Percentiles rank a stretch among this genome's conserved stretches.
These are phyloP conservation scores for Tapirus terrestris DNA, from an alignment of 2,113 vertebrate genomes.

Conservation along the genomic window DNA sequence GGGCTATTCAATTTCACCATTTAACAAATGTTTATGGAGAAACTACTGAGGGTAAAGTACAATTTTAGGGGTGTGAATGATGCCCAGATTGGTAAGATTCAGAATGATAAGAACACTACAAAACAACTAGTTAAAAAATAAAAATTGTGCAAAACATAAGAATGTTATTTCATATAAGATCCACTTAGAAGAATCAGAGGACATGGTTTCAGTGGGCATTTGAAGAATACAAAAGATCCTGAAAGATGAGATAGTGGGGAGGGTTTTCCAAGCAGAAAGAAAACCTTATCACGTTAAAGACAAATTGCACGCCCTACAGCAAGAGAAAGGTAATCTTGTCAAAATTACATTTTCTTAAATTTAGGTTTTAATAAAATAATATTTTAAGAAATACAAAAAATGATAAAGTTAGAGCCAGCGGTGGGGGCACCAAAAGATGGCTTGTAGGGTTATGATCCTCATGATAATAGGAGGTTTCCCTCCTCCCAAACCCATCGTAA, in stretches of 20 bases:
- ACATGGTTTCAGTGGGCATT: neutral
- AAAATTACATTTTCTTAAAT: neutral
- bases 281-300: neutral
- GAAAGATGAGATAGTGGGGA: neutral
- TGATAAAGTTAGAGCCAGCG: neutral
- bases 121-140: neutral
- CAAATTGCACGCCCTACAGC: neutral
- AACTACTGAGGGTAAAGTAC: neutral
- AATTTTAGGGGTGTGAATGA: neutral
- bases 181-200: neutral
- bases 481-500: neutral
- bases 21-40: slow-evolving; percentile 42
- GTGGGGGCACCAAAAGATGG: neutral
- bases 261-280: neutral
- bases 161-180: neutral
- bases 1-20: neutral
- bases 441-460: neutral
- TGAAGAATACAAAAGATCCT: neutral
- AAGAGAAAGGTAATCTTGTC: neutral
- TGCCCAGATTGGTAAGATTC: neutral
- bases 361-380: slow-evolving; percentile 22
- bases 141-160: neutral
- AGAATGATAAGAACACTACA: neutral
- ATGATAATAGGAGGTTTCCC: too few relatives aligned
- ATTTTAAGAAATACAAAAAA: neutral